phyloP scores from a whole-genome alignment of 2,888 invertebrate genomes.

The Lacanobia wlatinum region DNA sequence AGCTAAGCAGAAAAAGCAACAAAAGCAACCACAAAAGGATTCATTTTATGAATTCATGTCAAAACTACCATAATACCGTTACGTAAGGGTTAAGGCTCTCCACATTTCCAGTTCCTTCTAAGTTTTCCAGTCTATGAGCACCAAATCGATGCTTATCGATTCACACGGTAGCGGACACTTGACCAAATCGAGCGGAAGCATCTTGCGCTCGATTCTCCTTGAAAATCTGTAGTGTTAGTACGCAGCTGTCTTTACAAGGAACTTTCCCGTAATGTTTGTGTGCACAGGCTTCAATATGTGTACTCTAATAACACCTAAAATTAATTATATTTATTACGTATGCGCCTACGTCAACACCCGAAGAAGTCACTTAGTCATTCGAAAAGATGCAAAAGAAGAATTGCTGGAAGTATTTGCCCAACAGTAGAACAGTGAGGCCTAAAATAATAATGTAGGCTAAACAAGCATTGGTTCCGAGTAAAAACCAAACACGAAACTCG shows the following conservation, averaged over 20 bases:
- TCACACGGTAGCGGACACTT: neutral
- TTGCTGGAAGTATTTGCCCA: neutral
- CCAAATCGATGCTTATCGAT: constrained; percentile 9
- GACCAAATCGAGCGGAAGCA: constrained; percentile 8
- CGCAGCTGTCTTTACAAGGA: neutral
- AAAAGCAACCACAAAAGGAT: neutral
- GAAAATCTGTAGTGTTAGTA: neutral
- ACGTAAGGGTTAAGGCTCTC: neutral
- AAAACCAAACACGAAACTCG: neutral
- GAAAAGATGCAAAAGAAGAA: too few relatives aligned
- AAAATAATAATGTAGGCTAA: neutral
- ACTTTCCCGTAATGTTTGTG: neutral
- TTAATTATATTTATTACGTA: neutral
- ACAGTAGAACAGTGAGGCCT: neutral
- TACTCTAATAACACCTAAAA: neutral
- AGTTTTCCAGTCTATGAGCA: constrained; percentile 10
- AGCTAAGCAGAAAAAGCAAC: neutral
- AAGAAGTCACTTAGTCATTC: too few relatives aligned
- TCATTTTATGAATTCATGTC: neutral
- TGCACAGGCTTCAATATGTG: neutral
- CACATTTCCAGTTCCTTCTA: neutral
- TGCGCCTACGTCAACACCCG: neutral
- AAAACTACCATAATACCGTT: neutral
- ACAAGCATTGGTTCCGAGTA: neutral
- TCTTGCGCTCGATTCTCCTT: neutral